Conservation (phyloP, 2,113 vertebrate species). For the Struthio camelus region DNA sequence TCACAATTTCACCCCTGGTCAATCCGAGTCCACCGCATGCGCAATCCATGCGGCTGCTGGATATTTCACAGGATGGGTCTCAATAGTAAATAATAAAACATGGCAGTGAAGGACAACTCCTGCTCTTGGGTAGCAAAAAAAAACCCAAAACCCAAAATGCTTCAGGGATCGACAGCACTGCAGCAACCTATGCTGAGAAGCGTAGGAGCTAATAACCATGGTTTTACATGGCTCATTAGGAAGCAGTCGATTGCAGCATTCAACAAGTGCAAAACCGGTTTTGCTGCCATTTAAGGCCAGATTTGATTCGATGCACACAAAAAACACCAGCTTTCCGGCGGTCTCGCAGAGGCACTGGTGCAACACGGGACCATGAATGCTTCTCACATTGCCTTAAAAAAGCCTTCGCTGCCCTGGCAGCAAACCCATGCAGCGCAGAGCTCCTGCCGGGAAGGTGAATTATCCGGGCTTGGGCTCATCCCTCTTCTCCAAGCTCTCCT, state of each 20-base stretch:
- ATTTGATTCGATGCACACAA: too few relatives aligned
- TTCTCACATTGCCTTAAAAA: too few relatives aligned
- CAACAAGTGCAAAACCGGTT: background rate
- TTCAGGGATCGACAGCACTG: fast-evolving
- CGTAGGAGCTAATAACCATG: background rate
- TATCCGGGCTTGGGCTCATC: too few relatives aligned
- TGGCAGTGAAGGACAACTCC: background rate
- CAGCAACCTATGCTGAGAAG: background rate
- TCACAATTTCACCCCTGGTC: background rate
- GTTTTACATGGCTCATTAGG: too few relatives aligned
- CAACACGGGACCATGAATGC: too few relatives aligned
- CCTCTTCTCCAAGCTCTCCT: too few relatives aligned
- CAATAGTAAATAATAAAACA: background rate
- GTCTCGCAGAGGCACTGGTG: too few relatives aligned
- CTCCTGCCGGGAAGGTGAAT: too few relatives aligned
- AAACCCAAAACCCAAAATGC: background rate
- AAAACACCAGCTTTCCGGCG: too few relatives aligned
- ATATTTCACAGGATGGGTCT: background rate
- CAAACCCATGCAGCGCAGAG: too few relatives aligned
- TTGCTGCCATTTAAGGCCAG: too few relatives aligned
- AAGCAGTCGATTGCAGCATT: background rate
- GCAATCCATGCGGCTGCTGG: fast-evolving
- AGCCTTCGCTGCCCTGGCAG: too few relatives aligned
- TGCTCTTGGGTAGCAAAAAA: background rate
- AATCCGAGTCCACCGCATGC: background rate